Conservation (phyloP, 2,888 invertebrate species). For the Axea sp. region DNA sequence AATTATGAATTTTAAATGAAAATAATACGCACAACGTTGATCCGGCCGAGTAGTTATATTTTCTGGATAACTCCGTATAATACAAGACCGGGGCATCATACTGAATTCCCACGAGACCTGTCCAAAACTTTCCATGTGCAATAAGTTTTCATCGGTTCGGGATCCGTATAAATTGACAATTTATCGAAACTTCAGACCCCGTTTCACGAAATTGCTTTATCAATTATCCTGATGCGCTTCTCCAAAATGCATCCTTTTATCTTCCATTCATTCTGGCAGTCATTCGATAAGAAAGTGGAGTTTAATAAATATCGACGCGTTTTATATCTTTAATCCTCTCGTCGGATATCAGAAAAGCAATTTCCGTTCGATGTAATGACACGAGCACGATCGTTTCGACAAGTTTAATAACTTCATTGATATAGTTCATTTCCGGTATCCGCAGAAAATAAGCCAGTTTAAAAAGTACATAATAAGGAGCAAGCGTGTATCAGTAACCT, state of each 20-base stretch:
- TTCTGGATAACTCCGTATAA: no score
- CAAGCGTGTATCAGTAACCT: constrained; percentile 18
- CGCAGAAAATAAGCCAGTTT: constrained; percentile 26
- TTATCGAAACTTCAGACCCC: constrained; percentile 21
- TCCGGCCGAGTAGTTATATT: no score
- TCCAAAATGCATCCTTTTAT: neutral
- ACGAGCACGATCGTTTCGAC: constrained; percentile 11
- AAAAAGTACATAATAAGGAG: constrained; percentile 24
- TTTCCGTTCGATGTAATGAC: constrained; percentile 21
- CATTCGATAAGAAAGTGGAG: constrained; percentile 4
- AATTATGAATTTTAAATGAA: no score
- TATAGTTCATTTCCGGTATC: constrained; percentile 47
- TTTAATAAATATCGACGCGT: constrained; percentile 19
- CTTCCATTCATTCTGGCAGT: constrained; percentile 19
- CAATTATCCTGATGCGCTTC: constrained; percentile 23
- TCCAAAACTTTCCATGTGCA: constrained; percentile 13
- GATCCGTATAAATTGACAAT: constrained; percentile 23
- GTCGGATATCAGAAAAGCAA: constrained; percentile 13
- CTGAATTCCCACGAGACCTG: constrained; percentile 48
- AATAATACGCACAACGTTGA: no score
- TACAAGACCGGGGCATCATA: no score
- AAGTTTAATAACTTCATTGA: constrained; percentile 39
- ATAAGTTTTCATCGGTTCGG: constrained; percentile 5
- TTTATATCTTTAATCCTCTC: constrained; percentile 5
- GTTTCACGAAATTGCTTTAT: constrained; percentile 38